Evolutionary conservation across 2,113 vertebrate genomes (phyloP), one percentile per base, ranked within the genome.

Genomic region (Monarcha castaneiventris): DNA sequence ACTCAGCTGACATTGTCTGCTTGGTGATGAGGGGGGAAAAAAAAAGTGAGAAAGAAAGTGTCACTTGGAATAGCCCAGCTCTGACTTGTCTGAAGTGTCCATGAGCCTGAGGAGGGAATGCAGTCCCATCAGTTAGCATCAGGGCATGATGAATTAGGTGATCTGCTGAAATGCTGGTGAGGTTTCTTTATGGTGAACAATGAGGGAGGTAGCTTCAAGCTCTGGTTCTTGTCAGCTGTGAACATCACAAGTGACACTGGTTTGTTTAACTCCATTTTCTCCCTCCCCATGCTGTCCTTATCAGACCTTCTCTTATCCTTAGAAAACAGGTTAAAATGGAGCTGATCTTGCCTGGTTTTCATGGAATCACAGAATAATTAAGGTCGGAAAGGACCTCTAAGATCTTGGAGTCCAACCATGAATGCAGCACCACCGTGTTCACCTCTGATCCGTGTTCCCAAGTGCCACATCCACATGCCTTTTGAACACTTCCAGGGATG

Each of bases 161-260:
- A 61, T 56, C 59, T 73, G 84, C 77, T 81, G 92, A 95, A 88
- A 93, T 33, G 89, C 89, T 91, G 78, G 90, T 88, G 13, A 71
- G 61, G 25, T 76, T 86, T 85, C 81, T 91, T 81, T 82, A 39
- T 35, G 58, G 43, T 93, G 80, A 91, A 35, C 71, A 66, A 39
- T 1, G n/a, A 88, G 64, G 41, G 16, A 10, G 7, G 20, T 26
- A 62, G 72, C 80, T 87, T 85, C 75, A 48, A 91, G 95, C 80
- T 92, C 96, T 97, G 96, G 83, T 97, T 97, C 96, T 97, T 94
- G 91, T 97, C 97, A 97, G 84, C 92, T 86, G 92, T 79, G 94
- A 94, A 79, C 56, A 87, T 55, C 37, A 32, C 18, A 59, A 72
- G 59, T 46, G 74, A 51, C 55, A 37, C 54, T 78, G 77, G 76